Evolutionary conservation across 2,113 vertebrate species (phyloP).

Genomic region (Gallinago jamesoni): DNA sequence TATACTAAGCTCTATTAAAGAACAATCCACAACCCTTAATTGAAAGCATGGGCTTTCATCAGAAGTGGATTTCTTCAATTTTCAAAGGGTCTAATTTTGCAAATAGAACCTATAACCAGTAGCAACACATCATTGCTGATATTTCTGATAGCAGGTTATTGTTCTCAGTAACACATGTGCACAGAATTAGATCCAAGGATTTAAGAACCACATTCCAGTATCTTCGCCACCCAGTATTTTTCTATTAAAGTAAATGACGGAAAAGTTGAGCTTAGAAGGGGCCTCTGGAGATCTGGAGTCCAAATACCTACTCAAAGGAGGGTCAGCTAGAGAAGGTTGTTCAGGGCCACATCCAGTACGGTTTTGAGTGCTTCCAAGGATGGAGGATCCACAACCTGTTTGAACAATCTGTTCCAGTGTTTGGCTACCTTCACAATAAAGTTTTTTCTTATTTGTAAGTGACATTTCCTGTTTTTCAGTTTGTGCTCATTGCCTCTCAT

Average conservation of each 20-base stretch:
- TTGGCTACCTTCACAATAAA: background rate
- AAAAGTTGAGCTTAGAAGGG: background rate
- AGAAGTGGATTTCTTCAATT: background rate
- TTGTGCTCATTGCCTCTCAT: background rate
- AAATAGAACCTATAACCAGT: background rate
- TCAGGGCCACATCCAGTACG: background rate
- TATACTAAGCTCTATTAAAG: constrained; percentile 9
- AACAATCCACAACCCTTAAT: background rate
- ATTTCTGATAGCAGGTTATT: background rate
- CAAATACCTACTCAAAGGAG: background rate
- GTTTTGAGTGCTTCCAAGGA: background rate
- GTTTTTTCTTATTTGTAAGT: background rate
- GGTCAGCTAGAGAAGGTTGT: background rate
- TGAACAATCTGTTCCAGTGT: background rate
- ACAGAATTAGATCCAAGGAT: background rate
- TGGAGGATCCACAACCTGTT: background rate
- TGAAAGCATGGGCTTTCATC: background rate
- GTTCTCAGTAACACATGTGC: background rate
- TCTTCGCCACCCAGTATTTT: background rate
- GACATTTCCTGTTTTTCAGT: background rate
- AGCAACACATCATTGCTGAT: background rate
- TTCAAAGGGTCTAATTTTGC: background rate
- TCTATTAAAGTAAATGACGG: background rate
- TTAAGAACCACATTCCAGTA: background rate
- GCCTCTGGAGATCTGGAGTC: background rate